Conservation (phyloP, 2,797 vertebrate species). For the Harpagifer antarcticus region DNA sequence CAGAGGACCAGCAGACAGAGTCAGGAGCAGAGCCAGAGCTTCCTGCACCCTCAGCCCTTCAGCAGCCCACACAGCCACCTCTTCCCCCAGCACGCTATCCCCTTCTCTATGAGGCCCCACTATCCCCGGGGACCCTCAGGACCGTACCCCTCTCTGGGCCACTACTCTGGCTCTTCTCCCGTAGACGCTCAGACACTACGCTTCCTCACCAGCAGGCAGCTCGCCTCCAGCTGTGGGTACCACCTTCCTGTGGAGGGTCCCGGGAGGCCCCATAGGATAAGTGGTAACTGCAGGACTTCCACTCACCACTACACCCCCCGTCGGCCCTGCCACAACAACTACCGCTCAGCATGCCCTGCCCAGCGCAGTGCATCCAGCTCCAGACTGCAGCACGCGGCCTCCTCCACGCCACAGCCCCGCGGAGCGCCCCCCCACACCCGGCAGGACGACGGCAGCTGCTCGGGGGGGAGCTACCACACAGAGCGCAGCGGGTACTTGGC, state of each 20-base stretch:
- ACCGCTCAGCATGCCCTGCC: constrained; percentile 79
- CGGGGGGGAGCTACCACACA: constrained; percentile 92
- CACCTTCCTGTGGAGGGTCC: constrained; percentile 74
- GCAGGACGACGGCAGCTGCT: constrained; percentile 91
- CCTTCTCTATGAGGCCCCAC: constrained; percentile 85
- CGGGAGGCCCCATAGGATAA: constrained; percentile 79
- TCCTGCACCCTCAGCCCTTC: constrained; percentile 87
- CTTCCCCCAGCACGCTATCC: constrained; percentile 83
- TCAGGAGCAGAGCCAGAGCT: constrained; percentile 88
- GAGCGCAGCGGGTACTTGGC: constrained; percentile 96
- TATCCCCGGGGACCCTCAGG: constrained; percentile 83
- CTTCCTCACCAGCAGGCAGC: constrained; percentile 84
- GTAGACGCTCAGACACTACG: constrained; percentile 85
- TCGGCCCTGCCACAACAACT: constrained; percentile 82
- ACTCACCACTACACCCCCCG: constrained; percentile 79
- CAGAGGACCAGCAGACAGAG: constrained; percentile 83
- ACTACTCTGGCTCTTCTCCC: constrained; percentile 87
- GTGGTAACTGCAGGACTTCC: constrained; percentile 74
- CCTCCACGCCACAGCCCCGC: constrained; percentile 44
- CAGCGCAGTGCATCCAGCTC: constrained; percentile 76
- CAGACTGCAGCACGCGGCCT: constrained; percentile 73
- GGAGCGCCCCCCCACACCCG: constrained; percentile 74
- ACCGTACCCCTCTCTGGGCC: constrained; percentile 81
- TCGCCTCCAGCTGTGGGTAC: constrained; percentile 80
- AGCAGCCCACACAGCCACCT: constrained; percentile 88